phyloP scores from a whole-genome alignment of 2,888 invertebrate genomes.

The Drosophila melanocephala region DNA sequence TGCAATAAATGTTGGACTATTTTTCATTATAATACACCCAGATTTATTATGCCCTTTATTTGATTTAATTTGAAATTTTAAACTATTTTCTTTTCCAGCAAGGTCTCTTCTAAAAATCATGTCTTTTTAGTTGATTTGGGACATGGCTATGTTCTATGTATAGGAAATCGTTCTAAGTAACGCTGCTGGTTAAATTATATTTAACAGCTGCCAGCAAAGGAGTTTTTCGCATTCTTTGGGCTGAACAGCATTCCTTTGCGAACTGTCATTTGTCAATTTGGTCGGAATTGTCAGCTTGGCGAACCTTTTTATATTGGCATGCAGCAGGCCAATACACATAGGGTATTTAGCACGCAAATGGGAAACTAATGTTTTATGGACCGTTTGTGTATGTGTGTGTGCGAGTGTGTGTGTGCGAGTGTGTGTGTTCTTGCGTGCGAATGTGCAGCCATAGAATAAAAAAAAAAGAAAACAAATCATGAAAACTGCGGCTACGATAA shows the following conservation, averaged over 20 bases:
- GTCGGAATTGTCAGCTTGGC: slow-evolving; percentile 22
- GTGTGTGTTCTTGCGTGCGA: slow-evolving; percentile 57
- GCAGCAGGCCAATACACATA: slow-evolving; percentile 48
- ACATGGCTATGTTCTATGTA: background rate
- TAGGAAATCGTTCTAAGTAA: background rate
- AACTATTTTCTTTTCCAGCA: background rate
- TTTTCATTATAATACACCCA: background rate
- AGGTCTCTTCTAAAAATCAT: background rate
- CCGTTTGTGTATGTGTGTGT: slow-evolving; percentile 44
- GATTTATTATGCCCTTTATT: background rate
- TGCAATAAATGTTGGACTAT: too few species aligned
- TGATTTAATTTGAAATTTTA: too few species aligned
- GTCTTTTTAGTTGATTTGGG: background rate
- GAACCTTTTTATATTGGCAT: slow-evolving; percentile 49
- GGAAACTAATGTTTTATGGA: slow-evolving; percentile 80
- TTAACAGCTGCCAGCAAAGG: slow-evolving; percentile 7
- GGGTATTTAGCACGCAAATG: slow-evolving; percentile 80
- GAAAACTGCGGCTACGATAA: slow-evolving; percentile 68
- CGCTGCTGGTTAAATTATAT: slow-evolving; percentile 13
- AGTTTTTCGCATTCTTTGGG: slow-evolving; percentile 9
- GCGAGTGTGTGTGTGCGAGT: slow-evolving; percentile 31
- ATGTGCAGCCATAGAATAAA: slow-evolving; percentile 62
- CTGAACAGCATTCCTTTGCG: slow-evolving; percentile 41
- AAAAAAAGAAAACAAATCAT: slow-evolving; percentile 41
- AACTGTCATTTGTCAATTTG: slow-evolving; percentile 23